Conservation (phyloP, 2,113 vertebrate species). For the Pseudorhombus dupliciocellatus region DNA sequence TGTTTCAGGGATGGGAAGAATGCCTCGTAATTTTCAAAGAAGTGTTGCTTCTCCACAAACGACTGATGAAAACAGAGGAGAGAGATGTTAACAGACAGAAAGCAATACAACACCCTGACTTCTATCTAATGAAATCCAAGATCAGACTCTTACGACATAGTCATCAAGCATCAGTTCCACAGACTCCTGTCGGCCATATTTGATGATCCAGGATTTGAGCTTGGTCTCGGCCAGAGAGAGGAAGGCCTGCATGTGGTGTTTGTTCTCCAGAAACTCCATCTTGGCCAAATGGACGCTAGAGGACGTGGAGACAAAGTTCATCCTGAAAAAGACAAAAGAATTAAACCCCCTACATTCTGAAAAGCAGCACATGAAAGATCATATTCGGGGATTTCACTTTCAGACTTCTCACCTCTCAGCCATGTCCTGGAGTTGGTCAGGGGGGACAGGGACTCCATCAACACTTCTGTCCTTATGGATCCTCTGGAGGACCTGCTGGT, state of each 20-base stretch:
- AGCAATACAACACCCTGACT: neutral
- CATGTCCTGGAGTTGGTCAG: constrained; percentile 95
- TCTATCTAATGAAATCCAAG: too few relatives aligned
- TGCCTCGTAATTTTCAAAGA: constrained; percentile 92
- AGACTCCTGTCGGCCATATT: constrained; percentile 92
- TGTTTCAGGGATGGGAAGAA: constrained; percentile 89
- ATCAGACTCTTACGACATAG: constrained; percentile 86
- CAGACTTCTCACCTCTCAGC: constrained; percentile 87
- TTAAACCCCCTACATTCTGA: constrained; percentile 4
- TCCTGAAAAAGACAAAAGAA: constrained; percentile 79
- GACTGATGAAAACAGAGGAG: constrained; percentile 75
- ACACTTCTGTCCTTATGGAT: constrained; percentile 92
- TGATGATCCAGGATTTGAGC: constrained; percentile 98
- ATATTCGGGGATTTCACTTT: neutral
- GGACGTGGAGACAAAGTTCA: constrained; percentile 92
- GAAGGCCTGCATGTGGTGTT: constrained; percentile 94
- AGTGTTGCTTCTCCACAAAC: constrained; percentile 91
- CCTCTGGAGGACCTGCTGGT: constrained; percentile 92
- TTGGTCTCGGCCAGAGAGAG: constrained; percentile 93
- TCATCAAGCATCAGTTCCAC: constrained; percentile 92
- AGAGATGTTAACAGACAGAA: neutral
- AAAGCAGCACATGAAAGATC: too few relatives aligned
- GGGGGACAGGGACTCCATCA: constrained; percentile 89
- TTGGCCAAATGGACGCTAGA: constrained; percentile 92
- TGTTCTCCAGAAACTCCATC: constrained; percentile 95